Conservation (phyloP, 2,113 vertebrate genomes). For the Lophotis ruficrista region DNA sequence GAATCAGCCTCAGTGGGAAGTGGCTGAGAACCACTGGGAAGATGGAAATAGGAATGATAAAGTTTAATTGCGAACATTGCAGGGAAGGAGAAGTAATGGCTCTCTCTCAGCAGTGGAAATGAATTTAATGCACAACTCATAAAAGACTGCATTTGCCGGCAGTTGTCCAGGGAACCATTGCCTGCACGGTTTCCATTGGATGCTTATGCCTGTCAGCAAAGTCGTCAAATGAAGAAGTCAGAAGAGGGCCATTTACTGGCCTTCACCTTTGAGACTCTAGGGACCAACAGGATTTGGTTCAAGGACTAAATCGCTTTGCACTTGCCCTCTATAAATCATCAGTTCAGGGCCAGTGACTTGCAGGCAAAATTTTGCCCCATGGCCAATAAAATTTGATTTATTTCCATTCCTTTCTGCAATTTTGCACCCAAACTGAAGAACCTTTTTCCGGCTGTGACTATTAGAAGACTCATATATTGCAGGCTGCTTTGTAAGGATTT, state of each 20-base stretch:
- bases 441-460: background rate
- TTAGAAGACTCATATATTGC: background rate
- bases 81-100: background rate
- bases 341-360: slow-evolving; percentile 10
- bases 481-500: slow-evolving; percentile 16
- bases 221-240: background rate
- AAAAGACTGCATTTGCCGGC: background rate
- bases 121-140: background rate
- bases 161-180: background rate
- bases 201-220: background rate
- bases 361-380: slow-evolving; percentile 34
- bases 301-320: background rate
- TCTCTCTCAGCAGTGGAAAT: background rate
- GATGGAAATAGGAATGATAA: background rate
- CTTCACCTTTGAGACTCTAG: background rate
- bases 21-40: background rate
- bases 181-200: background rate
- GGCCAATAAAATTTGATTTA: slow-evolving; percentile 33
- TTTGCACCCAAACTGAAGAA: background rate
- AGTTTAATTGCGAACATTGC: background rate
- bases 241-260: background rate
- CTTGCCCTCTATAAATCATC: slow-evolving; percentile 12
- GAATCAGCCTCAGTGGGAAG: background rate
- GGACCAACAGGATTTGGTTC: slow-evolving; percentile 1
- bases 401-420: slow-evolving; percentile 20